These are phyloP conservation scores for Sebastes miniatus DNA, from an alignment of 2,797 vertebrate species.

Conservation along the genomic window DNA sequence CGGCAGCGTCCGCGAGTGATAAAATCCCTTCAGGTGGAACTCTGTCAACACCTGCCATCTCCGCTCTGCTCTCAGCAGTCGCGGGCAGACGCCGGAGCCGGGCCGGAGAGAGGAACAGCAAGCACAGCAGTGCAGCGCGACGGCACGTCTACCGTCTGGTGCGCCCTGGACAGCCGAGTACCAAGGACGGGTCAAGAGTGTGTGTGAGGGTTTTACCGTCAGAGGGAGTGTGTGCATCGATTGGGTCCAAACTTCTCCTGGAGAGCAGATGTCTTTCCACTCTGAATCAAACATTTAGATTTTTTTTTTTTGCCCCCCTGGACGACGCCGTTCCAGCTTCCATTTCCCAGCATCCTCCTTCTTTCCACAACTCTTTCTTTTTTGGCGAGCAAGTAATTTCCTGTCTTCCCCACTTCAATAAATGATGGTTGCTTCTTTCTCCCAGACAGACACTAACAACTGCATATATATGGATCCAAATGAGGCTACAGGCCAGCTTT, in stretches of 20 bases:
- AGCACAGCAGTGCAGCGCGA: slow-evolving; percentile 37
- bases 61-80: slow-evolving; percentile 37
- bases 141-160: slow-evolving; percentile 53
- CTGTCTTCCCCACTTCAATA: slow-evolving; percentile 46
- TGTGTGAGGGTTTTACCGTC: background rate
- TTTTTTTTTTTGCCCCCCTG: background rate
- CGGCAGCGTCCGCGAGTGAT: slow-evolving; percentile 34
- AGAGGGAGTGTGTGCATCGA: background rate
- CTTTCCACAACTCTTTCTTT: slow-evolving; percentile 13
- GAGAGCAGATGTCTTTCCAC: slow-evolving; percentile 37
- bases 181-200: slow-evolving; percentile 67
- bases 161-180: slow-evolving; percentile 42
- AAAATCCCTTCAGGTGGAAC: slow-evolving; percentile 72
- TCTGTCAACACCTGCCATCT: slow-evolving; percentile 77
- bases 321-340: background rate
- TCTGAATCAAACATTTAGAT: slow-evolving; percentile 22
- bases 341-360: slow-evolving; percentile 35
- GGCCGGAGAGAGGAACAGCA: slow-evolving; percentile 38
- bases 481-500: slow-evolving; percentile 47
- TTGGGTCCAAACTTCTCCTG: slow-evolving; percentile 21
- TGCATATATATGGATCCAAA: slow-evolving; percentile 75
- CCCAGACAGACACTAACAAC: slow-evolving; percentile 58
- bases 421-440: slow-evolving; percentile 36
- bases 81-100: slow-evolving; percentile 1
- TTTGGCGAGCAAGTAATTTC: slow-evolving; percentile 54